A percentile compares a stretch with the other conserved stretches of the same genome.
Evolutionary conservation across 2,888 invertebrate species (phyloP).

Genomic region (Bombyx huttoni): DNA sequence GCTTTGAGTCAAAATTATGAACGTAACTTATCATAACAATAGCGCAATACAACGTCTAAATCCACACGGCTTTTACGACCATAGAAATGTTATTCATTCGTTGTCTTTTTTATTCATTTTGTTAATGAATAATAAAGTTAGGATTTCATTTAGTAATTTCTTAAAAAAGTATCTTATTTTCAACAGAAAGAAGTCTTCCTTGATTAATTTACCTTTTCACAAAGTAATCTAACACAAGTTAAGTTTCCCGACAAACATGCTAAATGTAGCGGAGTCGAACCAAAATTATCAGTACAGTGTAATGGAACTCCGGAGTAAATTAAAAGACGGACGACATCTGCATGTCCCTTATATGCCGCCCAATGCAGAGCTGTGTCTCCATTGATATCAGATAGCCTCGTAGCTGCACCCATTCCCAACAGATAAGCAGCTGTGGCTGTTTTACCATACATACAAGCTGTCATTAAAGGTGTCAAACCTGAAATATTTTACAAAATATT

Average conservation of each 20-base stretch:
- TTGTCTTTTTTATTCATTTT: too few relatives aligned
- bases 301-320: conserved; percentile 93
- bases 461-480: conserved; percentile 89
- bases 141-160: too few relatives aligned
- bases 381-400: conserved; percentile 90
- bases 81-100: too few relatives aligned
- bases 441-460: conserved; percentile 93
- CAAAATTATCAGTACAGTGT: conserved; percentile 92
- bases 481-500: conserved; percentile 2
- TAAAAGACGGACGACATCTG: conserved; percentile 87
- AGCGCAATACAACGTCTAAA: too few relatives aligned
- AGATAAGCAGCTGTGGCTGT: conserved; percentile 92
- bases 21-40: too few relatives aligned
- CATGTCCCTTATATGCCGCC: conserved; percentile 94
- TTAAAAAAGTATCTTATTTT: too few relatives aligned
- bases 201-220: conserved; percentile 78
- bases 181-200: neutral
- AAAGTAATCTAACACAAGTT: conserved; percentile 87
- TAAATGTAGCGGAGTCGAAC: conserved; percentile 91
- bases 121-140: too few relatives aligned
- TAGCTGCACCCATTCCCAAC: conserved; percentile 89
- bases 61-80: too few relatives aligned
- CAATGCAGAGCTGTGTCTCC: conserved; percentile 95
- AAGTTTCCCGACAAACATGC: conserved; percentile 91
- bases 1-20: too few relatives aligned